Conservation (phyloP, 2,797 vertebrate species). For the Acanthis flammea region DNA sequence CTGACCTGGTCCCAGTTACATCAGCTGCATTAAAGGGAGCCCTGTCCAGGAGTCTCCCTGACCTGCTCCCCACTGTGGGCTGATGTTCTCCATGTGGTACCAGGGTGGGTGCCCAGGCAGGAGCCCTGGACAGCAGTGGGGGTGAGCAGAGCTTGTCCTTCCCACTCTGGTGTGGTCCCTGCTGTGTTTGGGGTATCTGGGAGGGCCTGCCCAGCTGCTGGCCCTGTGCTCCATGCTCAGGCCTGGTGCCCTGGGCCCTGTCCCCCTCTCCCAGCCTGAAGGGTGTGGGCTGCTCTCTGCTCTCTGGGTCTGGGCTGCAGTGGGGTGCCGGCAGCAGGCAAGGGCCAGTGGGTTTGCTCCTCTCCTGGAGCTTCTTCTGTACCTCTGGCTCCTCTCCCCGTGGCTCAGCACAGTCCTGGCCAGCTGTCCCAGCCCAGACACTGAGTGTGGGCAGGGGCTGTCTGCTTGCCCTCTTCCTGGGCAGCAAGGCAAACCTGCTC, state of each 20-base stretch:
- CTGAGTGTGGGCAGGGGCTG: background rate
- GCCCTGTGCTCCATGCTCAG: rapidly evolving
- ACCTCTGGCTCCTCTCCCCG: background rate
- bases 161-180: background rate
- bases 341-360: background rate
- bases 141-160: background rate
- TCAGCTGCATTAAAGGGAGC: background rate
- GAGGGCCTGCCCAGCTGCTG: background rate
- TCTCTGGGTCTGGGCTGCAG: background rate
- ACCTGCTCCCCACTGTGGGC: background rate
- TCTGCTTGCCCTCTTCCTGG: background rate
- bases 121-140: background rate
- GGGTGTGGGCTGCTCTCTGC: background rate
- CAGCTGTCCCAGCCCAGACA: background rate
- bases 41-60: background rate
- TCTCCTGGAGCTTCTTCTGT: background rate
- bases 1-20: background rate
- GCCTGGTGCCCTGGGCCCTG: rapidly evolving
- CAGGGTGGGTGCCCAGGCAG: background rate
- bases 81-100: background rate
- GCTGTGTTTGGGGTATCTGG: background rate
- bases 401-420: background rate
- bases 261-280: background rate
- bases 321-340: background rate
- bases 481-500: background rate